Conservation (phyloP, 2,888 invertebrate genomes). For the Lottia scabra region DNA sequence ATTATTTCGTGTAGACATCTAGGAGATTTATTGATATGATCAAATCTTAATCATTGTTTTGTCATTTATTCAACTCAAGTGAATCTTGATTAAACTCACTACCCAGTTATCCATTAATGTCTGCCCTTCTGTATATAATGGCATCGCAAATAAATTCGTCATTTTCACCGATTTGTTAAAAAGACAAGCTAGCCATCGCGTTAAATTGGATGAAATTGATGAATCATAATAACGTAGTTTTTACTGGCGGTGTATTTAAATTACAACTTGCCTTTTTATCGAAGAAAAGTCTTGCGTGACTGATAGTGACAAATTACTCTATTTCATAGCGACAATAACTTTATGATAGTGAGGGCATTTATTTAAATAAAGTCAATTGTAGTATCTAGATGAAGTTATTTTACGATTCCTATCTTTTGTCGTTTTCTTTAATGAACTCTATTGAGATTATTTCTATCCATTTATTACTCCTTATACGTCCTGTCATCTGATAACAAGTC, state of each 20-base stretch:
- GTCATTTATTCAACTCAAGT: neutral
- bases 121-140: neutral
- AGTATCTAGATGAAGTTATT: neutral
- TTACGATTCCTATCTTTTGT: neutral
- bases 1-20: no score
- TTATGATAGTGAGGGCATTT: neutral
- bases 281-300: neutral
- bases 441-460: neutral
- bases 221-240: neutral
- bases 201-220: slow-evolving; percentile 6
- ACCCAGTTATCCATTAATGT: neutral
- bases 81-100: neutral
- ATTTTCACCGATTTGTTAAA: neutral
- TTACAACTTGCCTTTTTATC: neutral
- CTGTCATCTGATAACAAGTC: neutral
- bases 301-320: slow-evolving; percentile 3
- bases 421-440: slow-evolving; percentile 4
- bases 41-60: neutral
- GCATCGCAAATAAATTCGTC: neutral
- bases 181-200: neutral
- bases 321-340: slow-evolving; percentile 4
- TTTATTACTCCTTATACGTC: neutral
- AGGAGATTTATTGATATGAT: no score
- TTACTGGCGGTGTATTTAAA: neutral
- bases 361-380: neutral